Conservation (phyloP, 2,888 invertebrate genomes). For the Nomada ferruginata region DNA sequence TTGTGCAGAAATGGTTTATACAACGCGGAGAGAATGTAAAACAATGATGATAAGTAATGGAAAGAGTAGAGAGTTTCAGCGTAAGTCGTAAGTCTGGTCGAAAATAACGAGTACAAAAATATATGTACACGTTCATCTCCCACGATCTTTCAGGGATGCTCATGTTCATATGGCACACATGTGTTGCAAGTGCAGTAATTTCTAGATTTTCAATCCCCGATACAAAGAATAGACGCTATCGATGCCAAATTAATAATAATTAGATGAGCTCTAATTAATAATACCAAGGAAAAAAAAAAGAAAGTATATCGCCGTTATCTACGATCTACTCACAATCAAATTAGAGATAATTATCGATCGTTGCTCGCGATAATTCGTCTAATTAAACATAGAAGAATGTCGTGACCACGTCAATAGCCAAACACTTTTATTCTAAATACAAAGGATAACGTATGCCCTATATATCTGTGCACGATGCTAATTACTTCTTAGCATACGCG, state of each 20-base stretch:
- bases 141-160: not conserved
- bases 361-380: not conserved
- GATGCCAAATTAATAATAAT: no score
- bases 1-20: not conserved
- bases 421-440: not conserved
- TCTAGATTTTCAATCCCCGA: not conserved
- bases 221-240: no score
- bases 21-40: not conserved
- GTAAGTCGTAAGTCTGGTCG: not conserved
- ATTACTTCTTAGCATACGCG: not conserved
- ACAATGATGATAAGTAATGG: not conserved
- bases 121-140: slow-evolving; percentile 7
- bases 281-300: not conserved
- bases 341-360: not conserved
- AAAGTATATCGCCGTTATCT: not conserved
- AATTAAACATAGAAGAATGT: not conserved
- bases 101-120: slow-evolving; percentile 1
- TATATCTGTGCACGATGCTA: not conserved
- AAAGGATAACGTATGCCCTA: not conserved
- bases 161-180: not conserved
- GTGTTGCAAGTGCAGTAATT: not conserved
- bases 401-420: not conserved
- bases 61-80: not conserved
- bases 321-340: not conserved
- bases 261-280: no score